phyloP scores from a whole-genome alignment of 2,113 vertebrate species.

The Pelecanoides urinatrix region DNA sequence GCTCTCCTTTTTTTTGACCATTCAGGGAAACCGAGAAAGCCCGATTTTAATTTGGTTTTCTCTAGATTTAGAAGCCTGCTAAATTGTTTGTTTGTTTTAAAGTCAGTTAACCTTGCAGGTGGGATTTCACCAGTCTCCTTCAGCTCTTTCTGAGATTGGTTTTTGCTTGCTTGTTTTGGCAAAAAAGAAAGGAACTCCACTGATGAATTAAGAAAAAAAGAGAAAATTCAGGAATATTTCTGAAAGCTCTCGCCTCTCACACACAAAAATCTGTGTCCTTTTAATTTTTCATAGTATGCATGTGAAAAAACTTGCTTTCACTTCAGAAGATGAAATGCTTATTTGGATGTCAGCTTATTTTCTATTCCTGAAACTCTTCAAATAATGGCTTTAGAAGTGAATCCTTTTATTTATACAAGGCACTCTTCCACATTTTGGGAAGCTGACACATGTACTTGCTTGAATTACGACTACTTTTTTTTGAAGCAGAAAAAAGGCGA shows the following conservation, averaged over 20 bases:
- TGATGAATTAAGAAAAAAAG: not conserved
- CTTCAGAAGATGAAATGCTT: not conserved
- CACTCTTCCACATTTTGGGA: conserved; percentile 1
- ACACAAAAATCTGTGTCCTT: not conserved
- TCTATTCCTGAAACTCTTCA: not conserved
- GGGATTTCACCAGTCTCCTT: not conserved
- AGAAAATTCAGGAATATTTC: not conserved
- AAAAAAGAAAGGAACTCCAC: not conserved
- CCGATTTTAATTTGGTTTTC: not conserved
- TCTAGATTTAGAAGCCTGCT: not conserved
- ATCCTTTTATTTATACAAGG: not conserved
- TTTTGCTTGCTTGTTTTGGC: not conserved
- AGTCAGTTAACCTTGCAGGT: not conserved
- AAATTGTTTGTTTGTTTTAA: not conserved
- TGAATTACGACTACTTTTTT: conserved; percentile 21
- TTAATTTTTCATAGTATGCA: not conserved
- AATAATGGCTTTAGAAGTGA: conserved; percentile 4
- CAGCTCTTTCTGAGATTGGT: not conserved
- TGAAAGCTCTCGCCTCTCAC: not conserved
- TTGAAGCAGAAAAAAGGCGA: not conserved
- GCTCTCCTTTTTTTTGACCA: not conserved
- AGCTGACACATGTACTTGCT: not conserved
- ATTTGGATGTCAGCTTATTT: not conserved
- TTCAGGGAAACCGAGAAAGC: not conserved
- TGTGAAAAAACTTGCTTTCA: not conserved